Conservation (phyloP, 2,888 invertebrate genomes). For the Apodemia duryi region DNA sequence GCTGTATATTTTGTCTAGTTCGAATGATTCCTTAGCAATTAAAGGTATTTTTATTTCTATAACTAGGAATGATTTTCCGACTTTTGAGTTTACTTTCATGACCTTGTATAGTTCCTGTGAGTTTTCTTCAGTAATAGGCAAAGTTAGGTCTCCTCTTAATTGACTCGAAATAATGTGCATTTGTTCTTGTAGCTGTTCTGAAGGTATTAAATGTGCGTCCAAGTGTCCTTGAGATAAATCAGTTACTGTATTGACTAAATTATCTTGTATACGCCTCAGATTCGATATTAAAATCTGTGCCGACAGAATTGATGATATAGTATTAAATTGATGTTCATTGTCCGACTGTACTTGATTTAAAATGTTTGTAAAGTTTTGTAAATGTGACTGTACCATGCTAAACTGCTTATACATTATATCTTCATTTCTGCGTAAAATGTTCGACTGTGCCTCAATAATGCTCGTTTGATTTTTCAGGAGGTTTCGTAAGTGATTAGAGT, state of each 20-base stretch:
- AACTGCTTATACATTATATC: conserved; percentile 19
- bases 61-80: conserved; percentile 13
- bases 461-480: conserved; percentile 16
- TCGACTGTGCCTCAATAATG: conserved; percentile 18
- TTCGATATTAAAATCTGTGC: conserved; percentile 15
- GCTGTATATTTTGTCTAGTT: conserved; percentile 17
- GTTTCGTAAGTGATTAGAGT: background rate
- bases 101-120: conserved; percentile 15
- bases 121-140: conserved; percentile 14
- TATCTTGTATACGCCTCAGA: conserved; percentile 18
- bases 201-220: conserved; percentile 17
- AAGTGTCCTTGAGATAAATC: conserved; percentile 18
- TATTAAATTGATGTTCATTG: background rate
- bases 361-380: background rate
- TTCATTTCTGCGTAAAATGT: conserved; percentile 17
- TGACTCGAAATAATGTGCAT: conserved; percentile 15
- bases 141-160: conserved; percentile 6
- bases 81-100: conserved; percentile 7
- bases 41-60: conserved; percentile 19
- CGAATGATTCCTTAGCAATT: conserved; percentile 11
- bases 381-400: conserved; percentile 16
- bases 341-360: too few relatives aligned
- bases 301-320: background rate
- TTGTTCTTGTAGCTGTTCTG: conserved; percentile 17
- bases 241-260: conserved; percentile 14